Base-by-base conservation (phyloP, 1,140 invertebrate species). In the Coptotermes formosanus region DNA sequence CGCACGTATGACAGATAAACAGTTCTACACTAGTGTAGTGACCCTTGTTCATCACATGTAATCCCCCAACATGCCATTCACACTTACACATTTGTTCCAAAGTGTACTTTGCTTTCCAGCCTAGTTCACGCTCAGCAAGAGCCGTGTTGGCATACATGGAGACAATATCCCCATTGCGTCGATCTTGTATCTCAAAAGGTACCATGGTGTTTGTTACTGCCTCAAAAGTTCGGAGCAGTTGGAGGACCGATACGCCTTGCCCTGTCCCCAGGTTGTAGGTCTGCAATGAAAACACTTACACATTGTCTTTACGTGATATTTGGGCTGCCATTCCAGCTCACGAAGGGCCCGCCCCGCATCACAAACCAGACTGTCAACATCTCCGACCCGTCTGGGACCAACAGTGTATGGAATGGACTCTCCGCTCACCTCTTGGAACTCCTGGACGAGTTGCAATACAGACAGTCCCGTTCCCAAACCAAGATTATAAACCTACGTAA, bases 241-340 rank as follows among this genome's bases (percentile, higher is more conserved):
- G 95, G 43, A 99, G 91, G 0, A 99, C 98, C 0, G 98, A 98
- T 90, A 97, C 96, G 1, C 99, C 98, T 38, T 94, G 93, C 4
- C 99, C 98, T 16, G 98, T 99, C 30, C 99, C 99, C 86, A 99
- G 92, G 92, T 99, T 99, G 88, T 98, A 98, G 2, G 96, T 87
- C 86, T 87, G 84, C 45, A 87, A 87, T 82, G 64, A 87, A 64
- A 85, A 75, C 25, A 87, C 92, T 91, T 92, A 94, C 93, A 94
- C 94, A 94, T 94, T 87, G 92, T 90, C 52, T 91, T 88, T 6
- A 94, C 87, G 64, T 89, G 89, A 85, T 89, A 88, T 30, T 91
- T 90, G 7, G 93, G 92, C 88, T 90, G 91, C 93, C 94, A 95
- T 8, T 90, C 90, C 12, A 95, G 88, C 86, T 94, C 92, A 82